Percentiles rank a stretch among this genome's conserved stretches.
Evolutionary conservation across 2,888 invertebrate species (phyloP).

Genomic region (Balanococcus diminutus): DNA sequence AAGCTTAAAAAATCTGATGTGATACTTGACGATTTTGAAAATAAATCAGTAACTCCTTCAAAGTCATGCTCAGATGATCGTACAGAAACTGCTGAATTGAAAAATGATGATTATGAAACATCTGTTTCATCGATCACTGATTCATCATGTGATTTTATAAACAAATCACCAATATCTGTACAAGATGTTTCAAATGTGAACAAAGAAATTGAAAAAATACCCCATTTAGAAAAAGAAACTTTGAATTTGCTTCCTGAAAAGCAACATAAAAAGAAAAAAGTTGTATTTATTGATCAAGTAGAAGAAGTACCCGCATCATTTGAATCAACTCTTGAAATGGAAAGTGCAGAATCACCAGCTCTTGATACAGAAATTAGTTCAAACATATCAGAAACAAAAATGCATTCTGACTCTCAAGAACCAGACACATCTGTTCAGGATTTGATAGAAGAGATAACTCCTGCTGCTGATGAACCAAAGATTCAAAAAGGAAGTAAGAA

Average conservation of each 20-base stretch:
- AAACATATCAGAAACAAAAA: not conserved
- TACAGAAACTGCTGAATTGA: not conserved
- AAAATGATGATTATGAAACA: not conserved
- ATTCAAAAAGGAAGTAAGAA: not conserved
- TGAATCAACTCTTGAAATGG: not conserved
- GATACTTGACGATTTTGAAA: not conserved
- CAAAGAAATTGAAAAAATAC: not conserved
- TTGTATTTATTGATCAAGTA: not conserved
- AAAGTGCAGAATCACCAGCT: too few species aligned
- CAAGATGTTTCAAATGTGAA: not conserved
- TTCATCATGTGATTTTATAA: not conserved
- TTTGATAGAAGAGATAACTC: not conserved
- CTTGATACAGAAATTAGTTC: not conserved
- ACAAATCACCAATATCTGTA: not conserved
- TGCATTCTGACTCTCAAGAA: not conserved
- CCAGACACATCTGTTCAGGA: not conserved
- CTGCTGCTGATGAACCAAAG: not conserved
- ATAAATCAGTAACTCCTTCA: not conserved
- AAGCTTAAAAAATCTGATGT: not conserved
- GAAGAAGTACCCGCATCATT: not conserved
- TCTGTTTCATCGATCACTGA: not conserved
- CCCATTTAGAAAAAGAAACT: not conserved
- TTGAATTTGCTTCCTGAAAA: not conserved
- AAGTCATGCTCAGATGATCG: not conserved
- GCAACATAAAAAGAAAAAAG: not conserved